phyloP scores from a whole-genome alignment of 2,113 vertebrate genomes.

The Amblyornis subalaris region DNA sequence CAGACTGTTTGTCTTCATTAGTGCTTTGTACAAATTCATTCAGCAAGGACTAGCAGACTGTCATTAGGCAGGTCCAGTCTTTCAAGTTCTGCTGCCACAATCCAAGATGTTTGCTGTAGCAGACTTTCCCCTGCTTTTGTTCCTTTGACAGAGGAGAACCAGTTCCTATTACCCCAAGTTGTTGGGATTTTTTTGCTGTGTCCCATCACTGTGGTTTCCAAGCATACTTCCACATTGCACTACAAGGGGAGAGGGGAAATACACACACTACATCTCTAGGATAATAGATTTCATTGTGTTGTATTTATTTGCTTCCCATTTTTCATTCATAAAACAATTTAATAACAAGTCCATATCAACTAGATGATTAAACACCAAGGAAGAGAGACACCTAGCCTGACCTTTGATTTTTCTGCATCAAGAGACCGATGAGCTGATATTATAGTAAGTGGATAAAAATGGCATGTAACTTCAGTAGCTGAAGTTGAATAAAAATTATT shows the following conservation, averaged over 20 bases:
- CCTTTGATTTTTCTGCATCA: neutral
- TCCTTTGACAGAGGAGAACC: neutral
- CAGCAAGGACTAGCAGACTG: neutral
- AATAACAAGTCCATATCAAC: neutral
- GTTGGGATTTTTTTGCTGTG: neutral
- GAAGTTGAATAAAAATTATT: neutral
- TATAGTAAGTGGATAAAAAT: neutral
- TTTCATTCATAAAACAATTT: neutral
- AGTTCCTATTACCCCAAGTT: neutral
- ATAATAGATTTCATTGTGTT: neutral
- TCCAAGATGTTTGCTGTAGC: neutral
- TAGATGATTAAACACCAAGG: neutral
- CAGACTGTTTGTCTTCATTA: constrained; percentile 68
- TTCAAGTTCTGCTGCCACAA: constrained; percentile 4
- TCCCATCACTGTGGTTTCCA: neutral
- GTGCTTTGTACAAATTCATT: constrained; percentile 45
- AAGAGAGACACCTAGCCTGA: neutral
- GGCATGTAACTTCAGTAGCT: neutral
- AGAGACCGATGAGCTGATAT: neutral
- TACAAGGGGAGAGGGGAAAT: neutral
- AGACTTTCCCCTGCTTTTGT: neutral
- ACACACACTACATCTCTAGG: neutral
- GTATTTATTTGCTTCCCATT: neutral
- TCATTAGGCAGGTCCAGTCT: constrained; percentile 1
- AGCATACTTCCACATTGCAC: neutral